A percentile compares a stretch with the other conserved stretches of the same genome.
These are phyloP conservation scores for Drosophila bunnanda DNA, from an alignment of 2,888 invertebrate species.

Conservation along the genomic window DNA sequence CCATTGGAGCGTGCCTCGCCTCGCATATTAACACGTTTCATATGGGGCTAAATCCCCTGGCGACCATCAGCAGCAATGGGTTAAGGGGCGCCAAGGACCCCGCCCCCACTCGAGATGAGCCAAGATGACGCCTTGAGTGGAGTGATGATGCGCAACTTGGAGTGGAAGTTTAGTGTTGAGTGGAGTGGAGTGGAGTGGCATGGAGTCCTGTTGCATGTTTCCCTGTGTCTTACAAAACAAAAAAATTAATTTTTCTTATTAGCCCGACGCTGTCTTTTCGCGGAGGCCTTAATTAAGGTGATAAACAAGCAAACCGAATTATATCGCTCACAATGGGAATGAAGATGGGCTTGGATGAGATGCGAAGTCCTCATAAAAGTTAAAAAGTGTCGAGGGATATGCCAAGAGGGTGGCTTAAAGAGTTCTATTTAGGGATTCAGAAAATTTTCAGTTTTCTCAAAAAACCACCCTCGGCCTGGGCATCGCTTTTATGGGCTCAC, in stretches of 20 bases:
- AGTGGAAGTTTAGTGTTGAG: conserved; percentile 16
- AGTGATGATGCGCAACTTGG: conserved; percentile 2
- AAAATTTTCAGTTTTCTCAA: not conserved
- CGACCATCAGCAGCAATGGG: conserved; percentile 60
- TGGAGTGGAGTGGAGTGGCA: conserved; percentile 8
- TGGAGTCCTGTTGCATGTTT: conserved; percentile 27
- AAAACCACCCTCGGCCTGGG: conserved; percentile 46
- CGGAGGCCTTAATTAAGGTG: conserved; percentile 52
- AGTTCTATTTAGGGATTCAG: conserved; percentile 1
- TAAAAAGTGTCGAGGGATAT: conserved; percentile 4
- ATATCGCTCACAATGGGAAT: conserved; percentile 12
- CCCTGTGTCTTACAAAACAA: conserved; percentile 20
- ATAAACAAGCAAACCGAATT: conserved; percentile 48
- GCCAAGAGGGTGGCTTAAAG: not conserved
- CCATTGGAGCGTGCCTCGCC: conserved; percentile 43
- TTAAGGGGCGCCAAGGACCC: conserved; percentile 8
- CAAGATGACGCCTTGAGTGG: conserved; percentile 27
- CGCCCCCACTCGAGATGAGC: conserved; percentile 10
- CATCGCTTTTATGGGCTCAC: conserved; percentile 26
- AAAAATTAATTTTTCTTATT: conserved; percentile 48
- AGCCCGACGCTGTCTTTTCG: conserved; percentile 22
- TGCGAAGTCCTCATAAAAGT: conserved; percentile 30
- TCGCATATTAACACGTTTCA: conserved; percentile 75
- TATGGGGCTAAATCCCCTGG: conserved; percentile 69
- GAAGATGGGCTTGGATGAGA: conserved; percentile 1